A percentile compares a stretch with the other conserved stretches of the same genome.
phyloP scores from a whole-genome alignment of 2,888 invertebrate genomes.

The Teinopalpus imperialis region DNA sequence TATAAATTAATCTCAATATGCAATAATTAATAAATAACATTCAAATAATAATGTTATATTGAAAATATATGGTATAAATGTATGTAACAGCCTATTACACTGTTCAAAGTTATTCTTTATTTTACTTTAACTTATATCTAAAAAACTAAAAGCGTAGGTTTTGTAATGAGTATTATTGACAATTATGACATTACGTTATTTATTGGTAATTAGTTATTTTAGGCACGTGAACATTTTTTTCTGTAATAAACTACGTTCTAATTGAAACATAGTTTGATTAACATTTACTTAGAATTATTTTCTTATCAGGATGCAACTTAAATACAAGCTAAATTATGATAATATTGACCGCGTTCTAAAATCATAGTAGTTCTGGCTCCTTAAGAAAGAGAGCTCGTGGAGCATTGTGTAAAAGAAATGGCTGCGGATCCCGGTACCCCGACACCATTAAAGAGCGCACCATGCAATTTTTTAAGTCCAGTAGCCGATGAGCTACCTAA shows the following conservation, averaged over 20 bases:
- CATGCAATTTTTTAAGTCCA: too few relatives aligned
- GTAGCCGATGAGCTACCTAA: too few relatives aligned
- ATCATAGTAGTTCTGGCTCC: too few relatives aligned
- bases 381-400: too few relatives aligned
- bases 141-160: constrained; percentile 33
- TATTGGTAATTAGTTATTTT: constrained; percentile 74
- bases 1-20: constrained; percentile 34
- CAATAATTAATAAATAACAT: constrained; percentile 31
- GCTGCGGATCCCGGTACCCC: too few relatives aligned
- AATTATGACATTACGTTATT: constrained; percentile 60
- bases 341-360: too few relatives aligned
- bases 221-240: constrained; percentile 63
- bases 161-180: constrained; percentile 41
- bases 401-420: too few relatives aligned
- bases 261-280: constrained; percentile 21
- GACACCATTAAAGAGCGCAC: too few relatives aligned
- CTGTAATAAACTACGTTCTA: constrained; percentile 74
- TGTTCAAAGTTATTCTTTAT: neutral
- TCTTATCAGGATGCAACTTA: too few relatives aligned
- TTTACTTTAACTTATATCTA: constrained; percentile 12
- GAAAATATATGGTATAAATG: neutral
- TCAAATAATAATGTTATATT: neutral
- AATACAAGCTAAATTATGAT: too few relatives aligned
- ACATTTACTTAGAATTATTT: neutral
- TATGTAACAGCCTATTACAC: neutral